phyloP scores from a whole-genome alignment of 2,888 invertebrate species.

The Lottia scabra region DNA sequence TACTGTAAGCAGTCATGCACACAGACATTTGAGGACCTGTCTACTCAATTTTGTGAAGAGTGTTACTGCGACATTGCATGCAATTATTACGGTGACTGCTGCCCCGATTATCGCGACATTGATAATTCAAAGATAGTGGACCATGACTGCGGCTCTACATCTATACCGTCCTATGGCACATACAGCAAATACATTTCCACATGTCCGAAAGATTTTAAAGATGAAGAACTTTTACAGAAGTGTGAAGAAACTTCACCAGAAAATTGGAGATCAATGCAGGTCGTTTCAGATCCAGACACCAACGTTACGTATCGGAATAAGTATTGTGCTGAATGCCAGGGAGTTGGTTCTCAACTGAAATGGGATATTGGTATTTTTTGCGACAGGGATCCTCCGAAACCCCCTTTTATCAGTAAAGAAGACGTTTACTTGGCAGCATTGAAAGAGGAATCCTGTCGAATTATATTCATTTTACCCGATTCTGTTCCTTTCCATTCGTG shows the following conservation, averaged over 20 bases:
- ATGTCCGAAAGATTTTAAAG: neutral
- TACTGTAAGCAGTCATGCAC: neutral
- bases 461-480: neutral
- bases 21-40: neutral
- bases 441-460: neutral
- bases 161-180: neutral
- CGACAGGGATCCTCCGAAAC: neutral
- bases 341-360: neutral
- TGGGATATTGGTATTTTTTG: neutral
- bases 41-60: neutral
- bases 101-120: conserved; percentile 7
- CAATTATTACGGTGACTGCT: conserved; percentile 17
- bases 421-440: neutral
- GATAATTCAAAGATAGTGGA: neutral
- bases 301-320: conserved; percentile 16
- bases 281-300: conserved; percentile 14
- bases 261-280: conserved; percentile 13
- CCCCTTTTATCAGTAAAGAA: neutral
- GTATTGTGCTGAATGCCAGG: conserved; percentile 23
- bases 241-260: neutral
- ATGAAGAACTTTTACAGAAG: neutral
- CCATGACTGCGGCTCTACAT: neutral
- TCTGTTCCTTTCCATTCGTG: neutral
- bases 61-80: conserved; percentile 15
- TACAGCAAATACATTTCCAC: neutral